These are phyloP conservation scores for Thoracochromis brauschi DNA, from an alignment of 2,113 vertebrate genomes.

Conservation along the genomic window DNA sequence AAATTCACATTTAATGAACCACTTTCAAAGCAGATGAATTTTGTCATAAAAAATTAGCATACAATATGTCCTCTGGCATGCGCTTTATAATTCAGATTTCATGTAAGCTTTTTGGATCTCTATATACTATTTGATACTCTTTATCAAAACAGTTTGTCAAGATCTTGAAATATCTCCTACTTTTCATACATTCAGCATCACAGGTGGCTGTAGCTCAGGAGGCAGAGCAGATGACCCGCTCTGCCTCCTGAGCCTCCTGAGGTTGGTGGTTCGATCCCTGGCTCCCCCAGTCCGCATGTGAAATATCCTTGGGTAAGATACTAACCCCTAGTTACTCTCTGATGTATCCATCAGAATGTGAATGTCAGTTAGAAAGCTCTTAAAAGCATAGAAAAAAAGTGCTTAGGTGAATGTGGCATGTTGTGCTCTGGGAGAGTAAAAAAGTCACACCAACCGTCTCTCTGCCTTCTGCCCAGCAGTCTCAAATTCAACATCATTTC, in stretches of 20 bases:
- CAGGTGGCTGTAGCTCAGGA: neutral
- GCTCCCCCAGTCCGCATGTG: rapidly evolving
- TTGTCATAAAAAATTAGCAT: neutral
- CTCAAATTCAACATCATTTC: neutral
- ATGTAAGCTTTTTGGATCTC: neutral
- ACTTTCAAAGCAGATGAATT: neutral
- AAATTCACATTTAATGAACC: neutral
- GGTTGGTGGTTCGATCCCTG: neutral
- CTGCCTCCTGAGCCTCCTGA: neutral
- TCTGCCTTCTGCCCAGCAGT: neutral
- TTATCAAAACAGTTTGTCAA: neutral
- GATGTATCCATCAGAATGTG: rapidly evolving
- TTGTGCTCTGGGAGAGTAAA: neutral
- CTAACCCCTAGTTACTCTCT: neutral
- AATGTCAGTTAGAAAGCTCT: neutral
- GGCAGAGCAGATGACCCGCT: rapidly evolving
- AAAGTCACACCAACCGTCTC: rapidly evolving
- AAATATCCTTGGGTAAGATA: rapidly evolving
- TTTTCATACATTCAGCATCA: neutral
- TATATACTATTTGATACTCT: neutral
- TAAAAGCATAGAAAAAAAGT: neutral
- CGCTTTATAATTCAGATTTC: neutral
- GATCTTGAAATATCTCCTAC: neutral
- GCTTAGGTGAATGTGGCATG: neutral
- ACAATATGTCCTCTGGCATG: neutral